Percentiles rank a stretch among this genome's conserved stretches.
Evolutionary conservation across 1,140 invertebrate genomes (phyloP).

Genomic region (Oscheius sp.): DNA sequence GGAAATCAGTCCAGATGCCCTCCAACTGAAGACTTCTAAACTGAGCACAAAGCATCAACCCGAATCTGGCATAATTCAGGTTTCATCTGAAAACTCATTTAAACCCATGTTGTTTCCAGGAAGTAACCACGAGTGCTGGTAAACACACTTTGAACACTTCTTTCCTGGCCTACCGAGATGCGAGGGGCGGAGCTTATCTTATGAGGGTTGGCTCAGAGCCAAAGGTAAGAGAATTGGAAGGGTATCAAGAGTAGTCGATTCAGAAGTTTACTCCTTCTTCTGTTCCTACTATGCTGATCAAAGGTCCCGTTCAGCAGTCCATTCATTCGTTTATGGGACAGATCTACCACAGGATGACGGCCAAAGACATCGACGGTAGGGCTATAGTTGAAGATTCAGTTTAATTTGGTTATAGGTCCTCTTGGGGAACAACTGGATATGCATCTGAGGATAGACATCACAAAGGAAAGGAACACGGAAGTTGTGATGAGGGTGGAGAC

Average conservation of each 20-base stretch:
- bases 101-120: no score
- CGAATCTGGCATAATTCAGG: slow-evolving; percentile 6
- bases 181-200: slow-evolving; percentile 26
- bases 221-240: background rate
- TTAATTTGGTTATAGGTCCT: slow-evolving; percentile 26
- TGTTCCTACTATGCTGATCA: slow-evolving; percentile 1
- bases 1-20: background rate
- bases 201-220: slow-evolving; percentile 19
- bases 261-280: background rate
- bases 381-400: no score
- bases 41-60: slow-evolving; percentile 18
- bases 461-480: slow-evolving; percentile 26
- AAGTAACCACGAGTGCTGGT: no score
- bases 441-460: slow-evolving; percentile 17
- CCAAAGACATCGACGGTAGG: slow-evolving; percentile 4
- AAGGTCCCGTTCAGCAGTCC: slow-evolving; percentile 11
- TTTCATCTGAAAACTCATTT: no score
- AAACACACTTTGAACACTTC: no score
- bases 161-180: slow-evolving; percentile 8
- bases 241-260: background rate
- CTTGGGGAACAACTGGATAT: slow-evolving; percentile 27
- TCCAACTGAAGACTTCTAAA: background rate
- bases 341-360: slow-evolving; percentile 10
- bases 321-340: background rate
- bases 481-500: slow-evolving; percentile 9